A percentile compares a stretch with the other conserved stretches of the same genome.
Conservation (phyloP, 2,888 invertebrate genomes). For the Syrphus vitripennis region DNA sequence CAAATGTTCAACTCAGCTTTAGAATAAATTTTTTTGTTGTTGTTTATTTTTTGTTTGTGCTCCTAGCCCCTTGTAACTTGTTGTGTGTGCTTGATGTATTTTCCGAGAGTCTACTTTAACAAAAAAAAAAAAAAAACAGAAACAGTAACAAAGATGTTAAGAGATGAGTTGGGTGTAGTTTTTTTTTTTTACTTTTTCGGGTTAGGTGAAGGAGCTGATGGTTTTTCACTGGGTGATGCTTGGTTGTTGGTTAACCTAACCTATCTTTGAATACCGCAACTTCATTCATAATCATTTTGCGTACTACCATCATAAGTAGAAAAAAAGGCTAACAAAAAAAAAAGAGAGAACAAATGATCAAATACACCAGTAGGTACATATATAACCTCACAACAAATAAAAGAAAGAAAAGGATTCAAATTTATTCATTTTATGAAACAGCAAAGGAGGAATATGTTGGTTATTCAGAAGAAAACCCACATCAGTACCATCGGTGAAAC, state of each 20-base stretch:
- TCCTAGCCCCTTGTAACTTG: slow-evolving; percentile 33
- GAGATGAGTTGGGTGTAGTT: neutral
- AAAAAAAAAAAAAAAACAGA: slow-evolving; percentile 5
- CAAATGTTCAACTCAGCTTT: slow-evolving; percentile 56
- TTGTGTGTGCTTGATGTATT: slow-evolving; percentile 28
- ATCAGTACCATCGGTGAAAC: neutral
- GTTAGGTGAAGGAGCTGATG: slow-evolving; percentile 6
- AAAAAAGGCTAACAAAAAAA: slow-evolving; percentile 6
- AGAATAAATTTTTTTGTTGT: neutral
- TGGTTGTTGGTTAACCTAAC: slow-evolving; percentile 32
- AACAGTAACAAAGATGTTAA: neutral
- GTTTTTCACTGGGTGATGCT: neutral
- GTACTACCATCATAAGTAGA: slow-evolving; percentile 51
- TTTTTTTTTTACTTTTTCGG: neutral
- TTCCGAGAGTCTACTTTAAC: slow-evolving; percentile 11
- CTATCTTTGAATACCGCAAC: slow-evolving; percentile 63
- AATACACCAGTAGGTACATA: neutral
- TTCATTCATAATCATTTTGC: slow-evolving; percentile 70
- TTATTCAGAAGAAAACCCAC: neutral
- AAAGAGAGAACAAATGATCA: neutral
- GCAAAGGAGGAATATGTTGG: slow-evolving; percentile 20
- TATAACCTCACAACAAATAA: neutral
- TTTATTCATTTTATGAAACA: slow-evolving; percentile 52
- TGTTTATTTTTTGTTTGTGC: neutral
- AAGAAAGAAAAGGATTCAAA: slow-evolving; percentile 41